phyloP scores from a whole-genome alignment of 2,797 vertebrate species.

The Gallinago stenura region DNA sequence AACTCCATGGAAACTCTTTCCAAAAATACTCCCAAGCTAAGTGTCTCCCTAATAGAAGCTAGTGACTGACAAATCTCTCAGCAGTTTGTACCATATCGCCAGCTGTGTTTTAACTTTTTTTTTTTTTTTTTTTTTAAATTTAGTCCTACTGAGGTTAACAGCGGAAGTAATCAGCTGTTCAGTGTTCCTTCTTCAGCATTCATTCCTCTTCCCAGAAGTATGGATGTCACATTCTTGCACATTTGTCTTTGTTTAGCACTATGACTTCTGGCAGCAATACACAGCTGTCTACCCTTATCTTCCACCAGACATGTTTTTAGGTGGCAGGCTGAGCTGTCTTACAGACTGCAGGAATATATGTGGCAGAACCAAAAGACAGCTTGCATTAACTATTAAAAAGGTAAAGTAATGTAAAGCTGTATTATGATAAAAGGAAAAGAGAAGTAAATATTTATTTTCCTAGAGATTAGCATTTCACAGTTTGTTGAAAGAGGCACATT shows the following conservation, averaged over 20 bases:
- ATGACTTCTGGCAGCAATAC: constrained; percentile 16
- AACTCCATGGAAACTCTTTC: constrained; percentile 68
- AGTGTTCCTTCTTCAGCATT: background rate
- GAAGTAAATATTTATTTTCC: constrained; percentile 21
- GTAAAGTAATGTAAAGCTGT: background rate
- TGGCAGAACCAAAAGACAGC: background rate
- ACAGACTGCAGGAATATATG: background rate
- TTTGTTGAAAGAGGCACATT: background rate
- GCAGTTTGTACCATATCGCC: constrained; percentile 24
- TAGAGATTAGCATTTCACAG: background rate
- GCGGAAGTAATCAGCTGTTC: constrained; percentile 57
- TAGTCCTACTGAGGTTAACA: background rate
- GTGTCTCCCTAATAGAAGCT: constrained; percentile 51
- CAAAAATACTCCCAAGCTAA: constrained; percentile 68
- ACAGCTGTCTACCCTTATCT: constrained; percentile 59
- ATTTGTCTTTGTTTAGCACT: constrained; percentile 48
- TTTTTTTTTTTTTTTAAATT: background rate
- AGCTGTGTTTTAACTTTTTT: background rate
- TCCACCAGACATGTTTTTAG: background rate
- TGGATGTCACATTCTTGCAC: constrained; percentile 12
- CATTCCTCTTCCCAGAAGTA: constrained; percentile 5
- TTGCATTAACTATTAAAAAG: background rate
- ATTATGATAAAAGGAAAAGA: background rate
- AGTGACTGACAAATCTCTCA: constrained; percentile 56
- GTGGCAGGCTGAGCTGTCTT: constrained; percentile 1